These are phyloP conservation scores for Leistus spinibarbis DNA, from an alignment of 2,888 invertebrate species.

Conservation along the genomic window DNA sequence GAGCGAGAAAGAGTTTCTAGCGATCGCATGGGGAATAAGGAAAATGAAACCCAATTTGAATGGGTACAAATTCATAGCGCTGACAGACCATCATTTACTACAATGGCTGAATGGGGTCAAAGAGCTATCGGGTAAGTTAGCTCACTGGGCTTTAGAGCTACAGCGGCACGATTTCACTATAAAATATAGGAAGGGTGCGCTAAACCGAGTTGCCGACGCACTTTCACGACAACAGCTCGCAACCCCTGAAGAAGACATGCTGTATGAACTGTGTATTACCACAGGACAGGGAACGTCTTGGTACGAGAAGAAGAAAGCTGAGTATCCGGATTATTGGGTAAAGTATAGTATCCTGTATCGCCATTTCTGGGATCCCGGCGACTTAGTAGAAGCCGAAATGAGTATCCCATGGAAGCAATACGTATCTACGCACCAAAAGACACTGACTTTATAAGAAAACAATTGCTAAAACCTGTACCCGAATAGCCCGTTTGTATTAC, in stretches of 20 bases:
- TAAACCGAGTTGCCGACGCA: constrained; percentile 30
- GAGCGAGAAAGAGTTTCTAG: constrained; percentile 32
- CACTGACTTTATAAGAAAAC: too few relatives aligned
- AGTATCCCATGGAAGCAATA: not conserved
- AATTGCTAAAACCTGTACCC: constrained; percentile 28
- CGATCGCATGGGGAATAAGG: constrained; percentile 32
- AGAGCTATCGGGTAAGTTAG: constrained; percentile 39
- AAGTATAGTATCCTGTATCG: not conserved
- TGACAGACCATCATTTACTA: constrained; percentile 39
- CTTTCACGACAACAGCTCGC: constrained; percentile 17
- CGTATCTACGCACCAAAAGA: not conserved
- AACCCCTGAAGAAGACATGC: not conserved
- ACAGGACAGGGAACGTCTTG: not conserved
- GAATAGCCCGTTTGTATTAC: constrained; percentile 36
- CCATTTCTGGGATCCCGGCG: not conserved
- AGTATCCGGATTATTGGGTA: not conserved
- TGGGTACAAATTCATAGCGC: constrained; percentile 40
- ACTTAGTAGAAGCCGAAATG: not conserved
- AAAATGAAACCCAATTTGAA: constrained; percentile 37
- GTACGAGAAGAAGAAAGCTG: not conserved
- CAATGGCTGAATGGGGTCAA: constrained; percentile 23
- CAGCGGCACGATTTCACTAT: constrained; percentile 40
- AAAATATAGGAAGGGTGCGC: constrained; percentile 36
- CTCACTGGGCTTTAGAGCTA: constrained; percentile 39
- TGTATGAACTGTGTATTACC: not conserved